phyloP scores from a whole-genome alignment of 2,797 vertebrate species.

The Fundulus diaphanus region DNA sequence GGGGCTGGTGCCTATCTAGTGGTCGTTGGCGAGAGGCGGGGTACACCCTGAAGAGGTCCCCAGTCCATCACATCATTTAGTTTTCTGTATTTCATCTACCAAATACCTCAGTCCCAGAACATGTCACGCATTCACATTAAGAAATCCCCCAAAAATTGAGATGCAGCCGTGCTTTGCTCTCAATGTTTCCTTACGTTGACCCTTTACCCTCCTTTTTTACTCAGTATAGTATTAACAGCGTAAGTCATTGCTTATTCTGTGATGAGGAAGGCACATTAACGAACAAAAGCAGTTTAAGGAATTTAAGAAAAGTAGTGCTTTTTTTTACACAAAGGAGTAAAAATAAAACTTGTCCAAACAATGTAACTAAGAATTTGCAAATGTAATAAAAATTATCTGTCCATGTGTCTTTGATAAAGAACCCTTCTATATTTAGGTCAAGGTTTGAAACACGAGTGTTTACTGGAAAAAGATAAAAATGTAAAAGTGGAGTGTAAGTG shows the following conservation, averaged over 20 bases:
- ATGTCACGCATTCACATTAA: conserved; percentile 32
- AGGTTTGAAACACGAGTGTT: conserved; percentile 10
- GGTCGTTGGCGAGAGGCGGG: too few species aligned
- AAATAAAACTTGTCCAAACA: neutral
- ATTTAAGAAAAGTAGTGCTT: neutral
- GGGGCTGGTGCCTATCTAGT: too few species aligned
- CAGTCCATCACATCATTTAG: too few species aligned
- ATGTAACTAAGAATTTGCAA: neutral
- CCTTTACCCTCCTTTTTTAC: conserved; percentile 26
- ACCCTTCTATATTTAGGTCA: neutral
- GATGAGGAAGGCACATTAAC: neutral
- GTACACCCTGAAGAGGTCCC: too few species aligned
- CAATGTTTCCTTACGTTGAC: conserved; percentile 37
- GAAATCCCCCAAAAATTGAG: conserved; percentile 41
- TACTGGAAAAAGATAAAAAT: neutral
- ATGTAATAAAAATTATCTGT: neutral
- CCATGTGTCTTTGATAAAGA: neutral
- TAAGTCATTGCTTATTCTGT: neutral
- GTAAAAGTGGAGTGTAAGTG: neutral
- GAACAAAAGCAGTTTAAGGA: neutral
- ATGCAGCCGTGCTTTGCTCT: conserved; percentile 27
- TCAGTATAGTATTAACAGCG: conserved; percentile 24
- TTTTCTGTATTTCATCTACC: conserved; percentile 28
- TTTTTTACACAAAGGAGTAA: neutral
- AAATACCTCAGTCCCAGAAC: conserved; percentile 24